Evolutionary conservation across 2,797 vertebrate genomes (phyloP).

Genomic region (Cyclopterus lumpus): DNA sequence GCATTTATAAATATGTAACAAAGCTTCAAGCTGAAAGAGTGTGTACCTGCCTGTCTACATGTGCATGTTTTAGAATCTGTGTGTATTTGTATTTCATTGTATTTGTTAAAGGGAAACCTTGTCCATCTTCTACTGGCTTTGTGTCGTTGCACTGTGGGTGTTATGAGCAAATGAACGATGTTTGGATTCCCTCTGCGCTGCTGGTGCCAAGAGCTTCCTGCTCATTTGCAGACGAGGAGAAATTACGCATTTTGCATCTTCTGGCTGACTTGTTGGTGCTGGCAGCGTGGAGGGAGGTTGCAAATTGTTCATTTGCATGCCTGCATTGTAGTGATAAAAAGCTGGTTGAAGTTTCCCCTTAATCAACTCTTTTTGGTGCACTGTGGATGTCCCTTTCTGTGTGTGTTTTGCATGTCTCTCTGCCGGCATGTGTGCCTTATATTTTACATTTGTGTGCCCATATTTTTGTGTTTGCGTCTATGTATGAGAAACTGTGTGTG

Average conservation of each 20-base stretch:
- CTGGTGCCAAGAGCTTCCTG: neutral
- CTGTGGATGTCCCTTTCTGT: neutral
- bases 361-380: conserved; percentile 22
- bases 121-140: neutral
- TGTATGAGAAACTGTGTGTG: neutral
- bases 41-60: neutral
- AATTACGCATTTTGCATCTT: neutral
- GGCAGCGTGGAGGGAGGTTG: neutral
- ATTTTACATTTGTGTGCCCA: neutral
- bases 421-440: neutral
- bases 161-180: neutral
- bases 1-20: conserved; percentile 72
- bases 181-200: neutral
- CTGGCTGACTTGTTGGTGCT: neutral
- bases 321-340: neutral
- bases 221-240: neutral
- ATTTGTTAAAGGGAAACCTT: conserved; percentile 17
- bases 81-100: conserved; percentile 24
- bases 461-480: neutral
- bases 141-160: neutral
- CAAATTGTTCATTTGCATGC: neutral
- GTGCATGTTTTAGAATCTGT: conserved; percentile 16
- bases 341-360: neutral
- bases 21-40: conserved; percentile 44
- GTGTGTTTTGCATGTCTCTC: neutral